Base-by-base conservation (phyloP, 2,113 vertebrate species). In the Alligator mississippiensis region DNA sequence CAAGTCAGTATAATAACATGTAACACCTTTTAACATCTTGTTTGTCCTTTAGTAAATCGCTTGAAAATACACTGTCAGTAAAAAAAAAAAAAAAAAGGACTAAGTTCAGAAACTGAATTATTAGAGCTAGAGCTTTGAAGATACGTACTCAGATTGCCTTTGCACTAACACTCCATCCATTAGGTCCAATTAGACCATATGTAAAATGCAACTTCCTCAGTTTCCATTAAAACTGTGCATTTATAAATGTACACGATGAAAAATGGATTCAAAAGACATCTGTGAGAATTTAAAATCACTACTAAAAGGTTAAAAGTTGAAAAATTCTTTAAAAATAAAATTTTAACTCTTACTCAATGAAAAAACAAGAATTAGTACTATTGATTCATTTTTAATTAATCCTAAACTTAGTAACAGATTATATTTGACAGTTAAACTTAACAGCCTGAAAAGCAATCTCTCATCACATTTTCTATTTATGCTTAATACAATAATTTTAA, bases 321-420 rank as follows among this genome's bases (percentile, higher is more conserved):
- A 15, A 64, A 27, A 27, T 27, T 64, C 12, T 27, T 64, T 64
- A 10, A 27, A 28, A 64, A 64, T 24, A 21, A 28, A 64, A n/a
- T n/a, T 66, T 28, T 28, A 66, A n/a, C 11, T 28, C 6, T 64
- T 64, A 15, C 22, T 11, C 27, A 64, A 64, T 64, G 28, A 24
- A 28, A 28, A 64, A 14, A 28, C 78, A 88, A 89, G 87, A 76
- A 90, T 94, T 95, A 96, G 95, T 90, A 94, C 92, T 21, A 82
- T 17, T 34, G 93, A 96, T 94, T 95, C 78, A 90, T 78, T 95
- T 95, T 95, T 96, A 96, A 97, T 96, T 94, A 94, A 82, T 66
- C 61, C 85, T 94, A 95, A 97, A 91, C 87, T 95, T 59, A 0
- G 1, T 55, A 19, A 27, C 25, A 64, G 63, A 64, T 64, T 24